These are phyloP conservation scores for Crematogaster levior DNA, from an alignment of 2,888 invertebrate species.

Conservation along the genomic window DNA sequence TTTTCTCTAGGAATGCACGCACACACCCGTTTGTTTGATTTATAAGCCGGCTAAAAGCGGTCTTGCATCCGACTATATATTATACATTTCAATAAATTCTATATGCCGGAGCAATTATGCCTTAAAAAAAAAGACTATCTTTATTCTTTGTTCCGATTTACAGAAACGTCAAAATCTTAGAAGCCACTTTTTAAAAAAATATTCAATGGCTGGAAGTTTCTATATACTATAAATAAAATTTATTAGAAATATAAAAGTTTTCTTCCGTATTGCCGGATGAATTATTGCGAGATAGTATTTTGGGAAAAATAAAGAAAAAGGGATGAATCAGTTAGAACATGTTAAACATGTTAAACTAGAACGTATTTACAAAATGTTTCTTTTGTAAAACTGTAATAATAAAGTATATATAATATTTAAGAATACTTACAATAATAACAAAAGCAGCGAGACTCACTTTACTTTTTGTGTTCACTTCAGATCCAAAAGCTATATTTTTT, in stretches of 20 bases:
- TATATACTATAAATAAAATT: not conserved
- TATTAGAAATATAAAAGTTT: not conserved
- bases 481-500: not conserved
- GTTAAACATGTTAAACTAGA: no score
- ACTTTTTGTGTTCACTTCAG: not conserved
- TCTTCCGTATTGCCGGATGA: not conserved
- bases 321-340: not conserved
- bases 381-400: not conserved
- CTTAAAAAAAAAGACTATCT: constrained; percentile 1
- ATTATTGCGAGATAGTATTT: not conserved
- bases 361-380: no score
- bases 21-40: constrained; percentile 79
- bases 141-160: not conserved
- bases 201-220: not conserved
- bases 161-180: not conserved
- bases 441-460: not conserved
- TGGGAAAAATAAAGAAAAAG: not conserved
- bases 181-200: not conserved
- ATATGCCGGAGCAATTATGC: constrained; percentile 50
- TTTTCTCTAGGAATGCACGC: constrained; percentile 80
- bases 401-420: not conserved
- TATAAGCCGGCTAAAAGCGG: constrained; percentile 75
- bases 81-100: constrained; percentile 70
- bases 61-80: constrained; percentile 75
- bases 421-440: not conserved